Evolutionary conservation across 2,113 vertebrate species (phyloP).

Genomic region (Siniperca chuatsi): DNA sequence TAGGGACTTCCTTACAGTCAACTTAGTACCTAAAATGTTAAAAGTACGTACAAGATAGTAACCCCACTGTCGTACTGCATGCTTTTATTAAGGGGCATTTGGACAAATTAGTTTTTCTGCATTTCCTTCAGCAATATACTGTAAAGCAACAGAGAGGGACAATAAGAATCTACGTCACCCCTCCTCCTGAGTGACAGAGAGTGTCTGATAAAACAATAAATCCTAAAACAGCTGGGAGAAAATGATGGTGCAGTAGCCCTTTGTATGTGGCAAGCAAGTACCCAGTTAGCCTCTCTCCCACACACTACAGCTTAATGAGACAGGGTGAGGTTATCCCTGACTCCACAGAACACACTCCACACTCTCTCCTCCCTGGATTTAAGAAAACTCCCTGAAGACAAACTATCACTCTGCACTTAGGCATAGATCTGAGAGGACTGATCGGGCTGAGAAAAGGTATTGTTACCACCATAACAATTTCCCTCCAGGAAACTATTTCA

Average conservation of each 20-base stretch:
- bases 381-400: constrained; percentile 39
- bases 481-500: not conserved
- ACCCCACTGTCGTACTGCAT: not conserved
- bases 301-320: constrained; percentile 60
- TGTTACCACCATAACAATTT: not conserved
- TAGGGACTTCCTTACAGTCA: not conserved
- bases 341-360: constrained; percentile 44
- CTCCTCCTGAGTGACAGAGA: not conserved
- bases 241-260: not conserved
- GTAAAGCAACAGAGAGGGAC: not conserved
- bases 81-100: not conserved
- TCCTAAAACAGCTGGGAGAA: not conserved
- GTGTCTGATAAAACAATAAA: constrained; percentile 14
- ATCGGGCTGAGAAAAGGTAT: not conserved
- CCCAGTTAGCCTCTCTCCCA: constrained; percentile 39
- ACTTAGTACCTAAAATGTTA: not conserved
- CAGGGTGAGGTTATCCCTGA: constrained; percentile 45
- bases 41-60: not conserved
- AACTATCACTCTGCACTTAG: constrained; percentile 6
- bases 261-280: not conserved
- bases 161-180: not conserved
- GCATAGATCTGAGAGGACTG: not conserved
- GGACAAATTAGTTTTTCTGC: not conserved
- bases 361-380: constrained; percentile 31
- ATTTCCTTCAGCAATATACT: not conserved